These are phyloP conservation scores for Sussaba pulchella DNA, from an alignment of 2,888 invertebrate species.

Conservation along the genomic window DNA sequence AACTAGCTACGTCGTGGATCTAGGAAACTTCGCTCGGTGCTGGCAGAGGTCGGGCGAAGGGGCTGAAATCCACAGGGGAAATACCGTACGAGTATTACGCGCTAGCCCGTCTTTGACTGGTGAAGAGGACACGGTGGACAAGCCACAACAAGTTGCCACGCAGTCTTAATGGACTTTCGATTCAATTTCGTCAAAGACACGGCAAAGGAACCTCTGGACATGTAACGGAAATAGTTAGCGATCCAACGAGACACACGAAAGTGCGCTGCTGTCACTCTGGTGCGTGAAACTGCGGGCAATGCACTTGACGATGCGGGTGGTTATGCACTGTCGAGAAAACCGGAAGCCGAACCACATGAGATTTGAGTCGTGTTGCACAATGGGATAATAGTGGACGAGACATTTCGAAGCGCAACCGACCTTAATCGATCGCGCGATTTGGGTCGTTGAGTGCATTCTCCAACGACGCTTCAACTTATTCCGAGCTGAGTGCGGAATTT, in stretches of 20 bases:
- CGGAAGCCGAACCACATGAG: no score
- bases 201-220: conserved; percentile 19
- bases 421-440: conserved; percentile 42
- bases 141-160: conserved; percentile 76
- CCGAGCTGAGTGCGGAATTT: neutral
- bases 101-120: conserved; percentile 71
- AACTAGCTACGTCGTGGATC: conserved; percentile 11
- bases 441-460: conserved; percentile 25
- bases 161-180: conserved; percentile 78
- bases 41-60: neutral
- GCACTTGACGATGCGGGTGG: no score
- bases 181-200: conserved; percentile 71
- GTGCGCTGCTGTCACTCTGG: neutral
- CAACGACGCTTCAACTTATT: conserved; percentile 23
- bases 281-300: no score
- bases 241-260: neutral
- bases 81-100: neutral
- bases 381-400: conserved; percentile 19
- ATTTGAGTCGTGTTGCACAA: no score
- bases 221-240: neutral
- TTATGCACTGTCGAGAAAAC: no score
- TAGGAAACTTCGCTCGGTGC: no score
- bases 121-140: conserved; percentile 65
- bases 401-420: conserved; percentile 6
- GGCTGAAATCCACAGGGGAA: neutral